Evolutionary conservation across 2,888 invertebrate genomes (phyloP).

Genomic region (Agrilus biguttatus): DNA sequence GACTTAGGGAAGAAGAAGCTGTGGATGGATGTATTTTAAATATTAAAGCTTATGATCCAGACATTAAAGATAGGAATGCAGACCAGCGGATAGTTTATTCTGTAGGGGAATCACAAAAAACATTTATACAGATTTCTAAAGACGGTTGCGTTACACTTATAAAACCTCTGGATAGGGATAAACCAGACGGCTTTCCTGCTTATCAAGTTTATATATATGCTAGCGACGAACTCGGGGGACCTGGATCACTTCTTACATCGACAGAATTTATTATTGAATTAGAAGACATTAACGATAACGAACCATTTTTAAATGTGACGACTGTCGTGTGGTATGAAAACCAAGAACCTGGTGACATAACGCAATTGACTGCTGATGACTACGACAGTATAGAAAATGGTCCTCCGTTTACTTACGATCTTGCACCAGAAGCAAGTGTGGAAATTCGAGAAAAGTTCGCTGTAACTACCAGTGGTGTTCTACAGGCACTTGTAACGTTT

Average conservation of each 20-base stretch:
- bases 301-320: constrained; percentile 69
- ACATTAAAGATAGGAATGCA: constrained; percentile 59
- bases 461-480: constrained; percentile 44
- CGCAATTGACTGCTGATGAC: constrained; percentile 55
- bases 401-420: constrained; percentile 64
- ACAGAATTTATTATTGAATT: constrained; percentile 52
- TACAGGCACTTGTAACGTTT: constrained; percentile 61
- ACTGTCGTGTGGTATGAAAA: constrained; percentile 76
- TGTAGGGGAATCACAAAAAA: constrained; percentile 56
- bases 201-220: constrained; percentile 67
- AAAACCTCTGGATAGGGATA: constrained; percentile 70
- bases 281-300: constrained; percentile 87
- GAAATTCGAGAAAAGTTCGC: constrained; percentile 59
- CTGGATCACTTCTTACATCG: constrained; percentile 47
- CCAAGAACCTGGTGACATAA: constrained; percentile 51
- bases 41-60: constrained; percentile 72
- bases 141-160: constrained; percentile 60
- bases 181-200: constrained; percentile 67
- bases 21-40: constrained; percentile 55
- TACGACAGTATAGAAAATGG: constrained; percentile 73
- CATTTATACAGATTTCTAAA: constrained; percentile 51
- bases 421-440: constrained; percentile 48
- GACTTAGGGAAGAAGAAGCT: constrained; percentile 59
- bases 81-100: constrained; percentile 70
- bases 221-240: constrained; percentile 57